Base-by-base conservation (phyloP, 2,113 vertebrate genomes). In the Oryzias curvinotus region DNA sequence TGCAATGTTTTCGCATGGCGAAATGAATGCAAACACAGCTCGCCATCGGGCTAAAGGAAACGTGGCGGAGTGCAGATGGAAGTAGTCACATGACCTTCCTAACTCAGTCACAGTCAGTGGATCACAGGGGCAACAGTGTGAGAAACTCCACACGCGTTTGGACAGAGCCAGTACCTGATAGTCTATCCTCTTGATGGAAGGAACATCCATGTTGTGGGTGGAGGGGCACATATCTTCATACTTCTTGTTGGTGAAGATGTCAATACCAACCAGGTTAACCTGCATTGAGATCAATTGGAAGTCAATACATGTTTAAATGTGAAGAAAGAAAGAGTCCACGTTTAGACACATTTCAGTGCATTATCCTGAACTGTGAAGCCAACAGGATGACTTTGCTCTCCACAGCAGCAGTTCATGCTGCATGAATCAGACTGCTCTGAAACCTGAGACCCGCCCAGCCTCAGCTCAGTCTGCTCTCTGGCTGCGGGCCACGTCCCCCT, bases 181-280 rank as follows among this genome's bases (percentile, higher is more conserved):
- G 77, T 99, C 97, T 83, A 90, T 92, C 90, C 96, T 95, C 88
- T 98, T 98, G 88, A 97, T 96, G 90, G 94, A 93, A 65, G 97
- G 97, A 71, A 99, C 97, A 85, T 98, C 96, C 96, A 99, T 98
- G 89, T 99, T 99, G 88, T 99, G 97, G 90, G 97, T 99, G 48
- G 97, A 99, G 65, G 97, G 96, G 58, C 97, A 99, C 90, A 99
- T 98, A 89, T 99, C 97, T 93, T 99, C 97, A 53, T 96, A 96
- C 82, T 99, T 99, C 92, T 98, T 99, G 76, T 96, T 95, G 69
- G 94, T 95, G 91, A 99, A 99, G 85, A 99, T 98, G 89, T 99
- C 97, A 54, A 99, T 97, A 64, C 97, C 97, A 89, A 98, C 95
- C 92, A 99, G 75, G 82, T 99, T 97, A 72, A 99, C 97, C 97